Evolutionary conservation across 2,113 vertebrate genomes (phyloP).

Genomic region (Mesocricetus auratus): DNA sequence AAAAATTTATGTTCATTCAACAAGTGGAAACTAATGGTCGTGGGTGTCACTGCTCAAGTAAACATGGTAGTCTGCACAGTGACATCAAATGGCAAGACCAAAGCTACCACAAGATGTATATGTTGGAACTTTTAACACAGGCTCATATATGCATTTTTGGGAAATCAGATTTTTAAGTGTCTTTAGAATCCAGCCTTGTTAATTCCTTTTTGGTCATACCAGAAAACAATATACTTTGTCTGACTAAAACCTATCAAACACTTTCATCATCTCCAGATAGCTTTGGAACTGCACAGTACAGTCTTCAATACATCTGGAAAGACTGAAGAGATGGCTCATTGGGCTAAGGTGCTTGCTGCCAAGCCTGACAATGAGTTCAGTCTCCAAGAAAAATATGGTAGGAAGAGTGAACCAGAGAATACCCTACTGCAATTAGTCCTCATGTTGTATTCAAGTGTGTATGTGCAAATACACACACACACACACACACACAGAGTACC

Average conservation of each 20-base stretch:
- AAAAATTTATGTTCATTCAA: not conserved
- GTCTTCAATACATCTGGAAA: not conserved
- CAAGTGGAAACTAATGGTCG: not conserved
- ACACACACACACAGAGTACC: not conserved
- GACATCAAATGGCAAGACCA: not conserved
- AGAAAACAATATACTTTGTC: not conserved
- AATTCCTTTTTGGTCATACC: not conserved
- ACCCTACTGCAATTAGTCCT: not conserved
- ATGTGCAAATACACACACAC: not conserved
- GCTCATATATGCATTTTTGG: not conserved
- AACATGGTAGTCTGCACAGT: not conserved
- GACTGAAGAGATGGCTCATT: not conserved
- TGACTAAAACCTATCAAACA: not conserved
- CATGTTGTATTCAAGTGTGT: not conserved
- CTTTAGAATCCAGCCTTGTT: not conserved
- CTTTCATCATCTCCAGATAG: not conserved
- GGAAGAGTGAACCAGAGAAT: not conserved
- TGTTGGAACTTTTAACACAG: not conserved
- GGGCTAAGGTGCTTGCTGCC: not conserved
- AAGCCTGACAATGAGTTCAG: not conserved
- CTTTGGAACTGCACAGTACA: not conserved
- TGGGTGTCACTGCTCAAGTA: not conserved
- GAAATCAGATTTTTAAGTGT: not conserved
- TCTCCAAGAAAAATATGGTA: too few species aligned
- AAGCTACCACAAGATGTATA: not conserved